Evolutionary conservation across 2,888 invertebrate species (phyloP), one percentile per base, ranked within the genome.

Genomic region (Clepsis dumicolana): DNA sequence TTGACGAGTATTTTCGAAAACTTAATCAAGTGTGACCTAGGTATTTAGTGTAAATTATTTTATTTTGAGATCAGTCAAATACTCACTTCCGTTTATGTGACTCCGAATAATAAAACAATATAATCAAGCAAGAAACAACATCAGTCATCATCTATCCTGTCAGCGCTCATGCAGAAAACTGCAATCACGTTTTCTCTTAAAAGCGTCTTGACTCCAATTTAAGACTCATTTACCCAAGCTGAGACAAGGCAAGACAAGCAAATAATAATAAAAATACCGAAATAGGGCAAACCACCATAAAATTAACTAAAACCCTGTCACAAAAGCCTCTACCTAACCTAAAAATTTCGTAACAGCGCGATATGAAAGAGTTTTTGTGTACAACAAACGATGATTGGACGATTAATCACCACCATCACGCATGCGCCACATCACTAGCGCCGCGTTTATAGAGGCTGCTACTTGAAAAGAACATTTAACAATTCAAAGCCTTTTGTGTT

Each of bases 371-470:
- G 71, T 72, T 67, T 61, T 53, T 72, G 64, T 70, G 59, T 70
- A 65, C 67, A 32, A 50, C 66, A 68, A 67, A 70, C 65, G 72
- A 74, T 83, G 80, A 85, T 86, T 80, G 74, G 73, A 79, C 82
- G 74, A 89, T 89, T 84, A 87, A 88, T 88, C 85, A 86, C 75
- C 70, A 73, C 75, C 75, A 83, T 84, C 83, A 83, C 81, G 81
- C 81, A 79, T 80, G 79, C 82, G 84, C 81, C 82, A 89, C 85
- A 83, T 88, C 88, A 88, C 82, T 85, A 79, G 80, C 76, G 80
- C 88, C 89, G 88, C 80, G 75, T 82, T 84, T 84, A 85, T 82
- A 82, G 78, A 81, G 81, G 82, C 85, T 84, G 84, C 86, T 86
- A 85, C 86, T 86, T 84, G 81, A 86, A 87, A 86, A 84, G 83